Conservation (phyloP, 1,140 invertebrate species). For the Scaptomyza montana region DNA sequence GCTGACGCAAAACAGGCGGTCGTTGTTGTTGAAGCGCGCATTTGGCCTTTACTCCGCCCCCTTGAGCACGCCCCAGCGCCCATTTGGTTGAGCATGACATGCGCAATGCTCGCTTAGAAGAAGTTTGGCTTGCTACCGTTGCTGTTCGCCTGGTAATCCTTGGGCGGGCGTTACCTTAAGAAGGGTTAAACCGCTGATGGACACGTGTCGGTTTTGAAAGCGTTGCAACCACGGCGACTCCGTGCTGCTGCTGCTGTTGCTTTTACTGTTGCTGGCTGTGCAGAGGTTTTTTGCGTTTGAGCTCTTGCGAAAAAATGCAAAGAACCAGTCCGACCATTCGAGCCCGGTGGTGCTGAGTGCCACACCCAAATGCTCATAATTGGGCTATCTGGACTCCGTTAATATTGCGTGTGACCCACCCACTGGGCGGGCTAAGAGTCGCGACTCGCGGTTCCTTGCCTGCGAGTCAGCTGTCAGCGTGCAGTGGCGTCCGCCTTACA, state of each 20-base stretch:
- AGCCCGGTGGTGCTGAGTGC: conserved; percentile 27
- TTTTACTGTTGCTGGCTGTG: conserved; percentile 23
- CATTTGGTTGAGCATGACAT: conserved; percentile 34
- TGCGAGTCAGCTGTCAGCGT: conserved; percentile 45
- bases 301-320: conserved; percentile 71
- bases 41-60: conserved; percentile 67
- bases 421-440: conserved; percentile 42
- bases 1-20: conserved; percentile 39
- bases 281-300: conserved; percentile 53
- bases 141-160: conserved; percentile 77
- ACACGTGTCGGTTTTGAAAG: conserved; percentile 80
- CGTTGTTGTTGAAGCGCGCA: neutral
- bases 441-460: conserved; percentile 28
- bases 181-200: conserved; percentile 84
- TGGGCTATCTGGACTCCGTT: conserved; percentile 31
- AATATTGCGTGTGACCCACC: conserved; percentile 45
- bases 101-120: conserved; percentile 39
- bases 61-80: conserved; percentile 66
- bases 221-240: conserved; percentile 33
- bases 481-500: conserved; percentile 51
- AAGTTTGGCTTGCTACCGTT: neutral
- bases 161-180: conserved; percentile 84
- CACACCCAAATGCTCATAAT: conserved; percentile 66
- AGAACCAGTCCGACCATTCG: conserved; percentile 64
- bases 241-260: conserved; percentile 38